These are phyloP conservation scores for Nephrotoma appendiculata DNA, from an alignment of 2,888 invertebrate genomes.

Conservation along the genomic window DNA sequence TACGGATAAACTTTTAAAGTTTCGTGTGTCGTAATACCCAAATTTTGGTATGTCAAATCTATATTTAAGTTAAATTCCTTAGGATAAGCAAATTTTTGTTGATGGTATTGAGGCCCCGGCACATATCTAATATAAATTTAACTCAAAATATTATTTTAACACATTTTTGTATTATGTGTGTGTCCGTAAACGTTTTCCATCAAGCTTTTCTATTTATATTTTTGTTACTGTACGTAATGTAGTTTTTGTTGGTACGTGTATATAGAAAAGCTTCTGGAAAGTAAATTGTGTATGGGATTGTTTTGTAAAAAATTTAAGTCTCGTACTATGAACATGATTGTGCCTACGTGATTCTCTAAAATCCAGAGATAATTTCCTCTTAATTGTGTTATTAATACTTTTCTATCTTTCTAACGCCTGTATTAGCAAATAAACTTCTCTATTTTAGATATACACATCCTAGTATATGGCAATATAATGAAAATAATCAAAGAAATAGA, in stretches of 20 bases:
- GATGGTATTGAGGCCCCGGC: not conserved
- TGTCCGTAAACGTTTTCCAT: not conserved
- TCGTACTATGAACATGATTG: not conserved
- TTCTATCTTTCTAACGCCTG: not conserved
- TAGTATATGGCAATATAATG: too few species aligned
- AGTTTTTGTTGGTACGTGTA: too few species aligned
- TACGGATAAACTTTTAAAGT: too few species aligned
- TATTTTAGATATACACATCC: too few species aligned
- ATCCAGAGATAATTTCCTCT: not conserved
- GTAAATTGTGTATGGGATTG: not conserved
- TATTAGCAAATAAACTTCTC: too few species aligned
- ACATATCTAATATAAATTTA: not conserved
- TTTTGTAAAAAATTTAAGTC: not conserved
- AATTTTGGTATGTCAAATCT: too few species aligned
- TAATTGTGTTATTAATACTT: not conserved
- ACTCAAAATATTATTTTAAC: not conserved
- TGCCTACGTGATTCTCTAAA: not conserved
- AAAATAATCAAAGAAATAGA: too few species aligned
- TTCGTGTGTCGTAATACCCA: too few species aligned
- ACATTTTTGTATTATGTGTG: not conserved
- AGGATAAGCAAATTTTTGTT: too few species aligned
- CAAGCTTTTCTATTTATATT: not conserved
- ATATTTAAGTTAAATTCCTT: too few species aligned
- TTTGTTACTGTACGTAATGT: not conserved
- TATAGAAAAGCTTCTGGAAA: not conserved